Conservation (phyloP, 1,140 invertebrate genomes). For the Oreohelix idahoensis region DNA sequence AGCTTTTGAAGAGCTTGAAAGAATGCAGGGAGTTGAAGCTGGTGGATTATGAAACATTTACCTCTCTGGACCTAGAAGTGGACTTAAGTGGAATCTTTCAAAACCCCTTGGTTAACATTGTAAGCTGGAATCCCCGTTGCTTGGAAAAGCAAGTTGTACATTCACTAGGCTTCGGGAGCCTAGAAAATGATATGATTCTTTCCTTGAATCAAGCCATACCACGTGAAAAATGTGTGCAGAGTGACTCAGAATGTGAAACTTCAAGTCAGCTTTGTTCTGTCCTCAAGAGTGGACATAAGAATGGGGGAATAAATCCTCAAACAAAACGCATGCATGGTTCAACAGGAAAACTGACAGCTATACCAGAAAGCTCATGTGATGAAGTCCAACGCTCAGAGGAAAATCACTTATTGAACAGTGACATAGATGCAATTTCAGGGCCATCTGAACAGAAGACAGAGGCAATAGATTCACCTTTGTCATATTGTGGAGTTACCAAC, state of each 20-base stretch:
- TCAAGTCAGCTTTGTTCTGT: not conserved
- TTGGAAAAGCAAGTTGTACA: not conserved
- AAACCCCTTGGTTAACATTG: not conserved
- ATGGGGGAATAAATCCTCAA: not conserved
- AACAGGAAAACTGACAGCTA: not conserved
- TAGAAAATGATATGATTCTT: not conserved
- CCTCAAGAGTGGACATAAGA: not conserved
- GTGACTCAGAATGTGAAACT: not conserved
- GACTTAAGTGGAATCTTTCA: not conserved
- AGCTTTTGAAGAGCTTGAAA: not conserved
- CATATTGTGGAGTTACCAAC: not conserved
- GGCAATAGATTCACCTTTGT: not conserved
- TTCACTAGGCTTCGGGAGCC: not conserved
- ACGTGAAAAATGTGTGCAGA: not conserved
- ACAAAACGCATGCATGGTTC: not conserved
- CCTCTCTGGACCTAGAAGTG: conserved; percentile 9
- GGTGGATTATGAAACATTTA: conserved; percentile 25
- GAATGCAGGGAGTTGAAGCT: conserved; percentile 1
- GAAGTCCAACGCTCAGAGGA: not conserved
- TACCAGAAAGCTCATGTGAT: not conserved
- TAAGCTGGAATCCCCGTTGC: not conserved
- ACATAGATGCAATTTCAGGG: not conserved
- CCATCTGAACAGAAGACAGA: not conserved
- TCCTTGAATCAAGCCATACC: not conserved
- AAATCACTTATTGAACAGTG: not conserved